These are phyloP conservation scores for Apeltes quadracus DNA, from an alignment of 2,113 vertebrate genomes.

Conservation along the genomic window DNA sequence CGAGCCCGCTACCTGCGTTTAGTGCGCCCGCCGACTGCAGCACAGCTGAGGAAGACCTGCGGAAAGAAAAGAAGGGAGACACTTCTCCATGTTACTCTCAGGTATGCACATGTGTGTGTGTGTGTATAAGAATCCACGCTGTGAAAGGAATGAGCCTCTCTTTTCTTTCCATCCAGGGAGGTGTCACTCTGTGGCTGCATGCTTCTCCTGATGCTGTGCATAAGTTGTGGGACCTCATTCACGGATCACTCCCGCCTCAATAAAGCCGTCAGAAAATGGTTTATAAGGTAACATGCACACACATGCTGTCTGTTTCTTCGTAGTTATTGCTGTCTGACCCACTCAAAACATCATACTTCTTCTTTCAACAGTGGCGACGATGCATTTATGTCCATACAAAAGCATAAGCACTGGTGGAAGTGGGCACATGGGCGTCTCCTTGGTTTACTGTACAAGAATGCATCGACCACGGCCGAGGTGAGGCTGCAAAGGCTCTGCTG, in stretches of 20 bases:
- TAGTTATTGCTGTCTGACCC: neutral
- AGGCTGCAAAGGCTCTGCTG: neutral
- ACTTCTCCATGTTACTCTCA: constrained; percentile 63
- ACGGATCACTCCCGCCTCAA: constrained; percentile 70
- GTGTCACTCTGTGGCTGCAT: constrained; percentile 54
- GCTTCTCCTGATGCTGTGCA: constrained; percentile 73
- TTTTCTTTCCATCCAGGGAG: constrained; percentile 70
- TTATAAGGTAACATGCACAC: constrained; percentile 71
- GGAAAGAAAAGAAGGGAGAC: constrained; percentile 64
- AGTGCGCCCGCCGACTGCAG: constrained; percentile 66
- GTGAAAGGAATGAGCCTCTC: neutral
- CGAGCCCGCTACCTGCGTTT: constrained; percentile 77
- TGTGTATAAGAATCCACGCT: neutral
- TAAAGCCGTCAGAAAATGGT: constrained; percentile 71
- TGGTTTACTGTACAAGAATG: constrained; percentile 61
- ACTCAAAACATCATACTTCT: neutral
- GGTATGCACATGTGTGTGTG: constrained; percentile 61
- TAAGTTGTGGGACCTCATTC: constrained; percentile 62
- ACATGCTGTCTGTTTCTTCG: neutral
- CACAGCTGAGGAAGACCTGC: constrained; percentile 68
- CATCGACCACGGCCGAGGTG: constrained; percentile 38
- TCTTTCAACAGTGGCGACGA: constrained; percentile 57
- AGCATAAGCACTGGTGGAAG: constrained; percentile 77
- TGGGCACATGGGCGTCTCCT: constrained; percentile 75
- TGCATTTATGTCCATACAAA: constrained; percentile 60